Conservation (phyloP, 2,797 vertebrate genomes). For the Rhinoraja longicauda region DNA sequence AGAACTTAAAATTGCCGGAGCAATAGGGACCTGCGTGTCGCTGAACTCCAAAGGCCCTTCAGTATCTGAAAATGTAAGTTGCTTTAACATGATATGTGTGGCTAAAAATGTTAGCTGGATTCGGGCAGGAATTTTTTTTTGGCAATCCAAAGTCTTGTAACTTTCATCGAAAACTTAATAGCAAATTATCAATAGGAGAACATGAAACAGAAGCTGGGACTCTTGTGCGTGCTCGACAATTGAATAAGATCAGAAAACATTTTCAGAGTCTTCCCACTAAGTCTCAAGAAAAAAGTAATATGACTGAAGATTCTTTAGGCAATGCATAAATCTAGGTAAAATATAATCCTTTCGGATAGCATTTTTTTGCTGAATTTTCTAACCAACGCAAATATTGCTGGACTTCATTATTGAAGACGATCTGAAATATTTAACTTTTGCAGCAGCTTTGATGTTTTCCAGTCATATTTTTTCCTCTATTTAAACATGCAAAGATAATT, state of each 20-base stretch:
- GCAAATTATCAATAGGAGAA: too few species aligned
- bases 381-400: not conserved
- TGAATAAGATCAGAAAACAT: not conserved
- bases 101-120: not conserved
- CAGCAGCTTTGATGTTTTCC: not conserved
- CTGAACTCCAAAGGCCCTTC: constrained; percentile 78
- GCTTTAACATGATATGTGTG: not conserved
- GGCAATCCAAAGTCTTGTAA: not conserved
- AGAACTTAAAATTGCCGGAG: constrained; percentile 85
- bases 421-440: not conserved
- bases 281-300: not conserved
- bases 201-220: too few species aligned
- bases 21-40: constrained; percentile 86
- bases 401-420: not conserved
- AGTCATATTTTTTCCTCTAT: not conserved
- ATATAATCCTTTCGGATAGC: not conserved
- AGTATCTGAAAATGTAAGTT: constrained; percentile 90
- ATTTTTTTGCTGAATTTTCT: not conserved
- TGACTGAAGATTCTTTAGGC: not conserved
- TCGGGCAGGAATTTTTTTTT: not conserved
- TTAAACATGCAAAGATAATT: not conserved
- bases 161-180: too few species aligned
- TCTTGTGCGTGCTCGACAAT: too few species aligned
- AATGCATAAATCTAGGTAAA: not conserved
- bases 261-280: not conserved